Evolutionary conservation across 2,888 invertebrate genomes (phyloP), one percentile per base, ranked within the genome.

Genomic region (Parapristionchus giblindavisi): DNA sequence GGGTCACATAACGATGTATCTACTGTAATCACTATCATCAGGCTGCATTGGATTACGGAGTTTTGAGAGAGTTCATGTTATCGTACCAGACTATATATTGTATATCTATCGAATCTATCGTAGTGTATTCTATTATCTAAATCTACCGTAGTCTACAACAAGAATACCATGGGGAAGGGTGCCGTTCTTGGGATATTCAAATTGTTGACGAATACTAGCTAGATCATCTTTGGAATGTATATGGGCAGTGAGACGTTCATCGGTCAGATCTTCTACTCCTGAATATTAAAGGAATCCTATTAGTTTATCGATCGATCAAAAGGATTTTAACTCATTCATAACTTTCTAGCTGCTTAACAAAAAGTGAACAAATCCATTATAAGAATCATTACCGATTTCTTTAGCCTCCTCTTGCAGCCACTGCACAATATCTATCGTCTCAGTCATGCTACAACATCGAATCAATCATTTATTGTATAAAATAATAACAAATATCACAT

Each of bases 91-190:
- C n/a, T n/a, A n/a, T n/a, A n/a, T n/a, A n/a, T n/a, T n/a, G n/a
- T n/a, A n/a, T n/a, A n/a, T n/a, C n/a, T n/a, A 17, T 51, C 14
- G 14, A 17, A 17, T 51, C 21, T 21, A 51, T 51, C 51, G 14
- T 51, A 51, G 51, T 51, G 21, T 51, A 54, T 80, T 24, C 29
- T 76, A 29, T 17, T n/a, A 51, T 80, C 21, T 60, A n/a, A n/a
- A 52, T 6, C 21, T 4, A 17, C 43, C 29, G 14, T 43, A 32
- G n/a, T 1, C 21, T 34, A 27, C 32, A 77, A 51, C 65, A n/a
- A n/a, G n/a, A n/a, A 14, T 6, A 84, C 84, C 83, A 76, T 86
- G 78, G 6, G 86, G 86, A 29, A 86, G 80, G 17, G 79, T 83
- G 54, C 79, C 81, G 63, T 80, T 82, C 60, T 83, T 84, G 11